Percentiles rank a stretch among this genome's conserved stretches.
These are phyloP conservation scores for Acrocephalus arundinaceus DNA, from an alignment of 2,113 vertebrate species.

Conservation along the genomic window DNA sequence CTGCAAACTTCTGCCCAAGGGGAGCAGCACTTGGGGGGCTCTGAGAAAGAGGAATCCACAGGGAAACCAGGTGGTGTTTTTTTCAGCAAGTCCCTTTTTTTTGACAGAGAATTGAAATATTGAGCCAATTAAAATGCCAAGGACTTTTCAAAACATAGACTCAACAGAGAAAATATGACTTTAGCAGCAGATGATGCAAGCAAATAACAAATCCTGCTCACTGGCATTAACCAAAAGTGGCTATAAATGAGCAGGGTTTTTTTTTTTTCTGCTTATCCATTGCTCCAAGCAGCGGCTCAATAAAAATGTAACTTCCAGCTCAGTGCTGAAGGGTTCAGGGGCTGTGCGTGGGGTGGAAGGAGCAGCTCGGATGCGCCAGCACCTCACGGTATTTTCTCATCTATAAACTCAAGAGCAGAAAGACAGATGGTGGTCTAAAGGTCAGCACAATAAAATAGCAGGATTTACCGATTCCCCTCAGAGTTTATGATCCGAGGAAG, in stretches of 20 bases:
- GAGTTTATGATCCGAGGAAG: not conserved
- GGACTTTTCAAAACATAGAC: not conserved
- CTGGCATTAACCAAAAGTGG: not conserved
- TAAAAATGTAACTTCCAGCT: not conserved
- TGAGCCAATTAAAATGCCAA: slow-evolving; percentile 13
- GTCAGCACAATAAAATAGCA: not conserved
- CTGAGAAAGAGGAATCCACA: not conserved
- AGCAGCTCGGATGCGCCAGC: not conserved
- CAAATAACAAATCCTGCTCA: not conserved
- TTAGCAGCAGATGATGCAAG: not conserved
- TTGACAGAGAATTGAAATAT: not conserved
- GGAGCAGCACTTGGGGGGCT: not conserved
- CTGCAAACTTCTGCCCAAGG: not conserved
- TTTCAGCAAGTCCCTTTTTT: not conserved
- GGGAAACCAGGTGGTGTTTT: not conserved
- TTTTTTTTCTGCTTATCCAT: not conserved
- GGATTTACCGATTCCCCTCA: not conserved
- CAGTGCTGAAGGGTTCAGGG: not conserved
- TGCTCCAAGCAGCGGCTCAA: not conserved
- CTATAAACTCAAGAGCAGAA: not conserved
- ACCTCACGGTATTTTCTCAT: not conserved
- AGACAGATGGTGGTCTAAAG: slow-evolving; percentile 17
- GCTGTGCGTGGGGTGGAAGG: not conserved
- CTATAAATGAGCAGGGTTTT: not conserved
- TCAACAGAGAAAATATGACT: not conserved